Evolutionary conservation across 2,113 vertebrate species (phyloP).

Genomic region (Crotalus horridus): DNA sequence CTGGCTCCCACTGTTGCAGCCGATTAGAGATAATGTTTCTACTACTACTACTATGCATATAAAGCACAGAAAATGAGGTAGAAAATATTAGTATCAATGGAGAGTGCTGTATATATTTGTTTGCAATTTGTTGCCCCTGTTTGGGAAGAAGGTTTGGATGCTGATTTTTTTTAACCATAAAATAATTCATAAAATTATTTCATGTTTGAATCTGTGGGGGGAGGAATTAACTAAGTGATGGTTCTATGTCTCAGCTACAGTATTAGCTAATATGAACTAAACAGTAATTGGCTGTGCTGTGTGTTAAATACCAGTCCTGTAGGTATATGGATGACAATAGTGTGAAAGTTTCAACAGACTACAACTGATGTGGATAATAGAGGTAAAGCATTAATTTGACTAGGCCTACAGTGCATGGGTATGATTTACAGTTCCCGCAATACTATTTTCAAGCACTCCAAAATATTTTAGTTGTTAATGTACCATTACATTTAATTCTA

Average conservation of each 20-base stretch:
- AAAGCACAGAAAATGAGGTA: neutral
- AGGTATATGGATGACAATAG: neutral
- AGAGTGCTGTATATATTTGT: neutral
- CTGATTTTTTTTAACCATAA: neutral
- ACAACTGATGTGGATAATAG: neutral
- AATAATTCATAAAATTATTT: neutral
- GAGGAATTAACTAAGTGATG: neutral
- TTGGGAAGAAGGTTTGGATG: neutral
- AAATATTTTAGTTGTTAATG: neutral
- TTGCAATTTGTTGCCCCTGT: neutral
- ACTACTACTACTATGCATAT: neutral
- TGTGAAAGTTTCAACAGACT: neutral
- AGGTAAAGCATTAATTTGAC: neutral
- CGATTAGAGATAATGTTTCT: neutral
- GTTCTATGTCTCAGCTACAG: neutral
- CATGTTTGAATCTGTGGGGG: neutral
- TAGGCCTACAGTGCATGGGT: neutral
- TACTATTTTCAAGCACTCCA: constrained; percentile 2
- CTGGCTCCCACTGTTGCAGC: neutral
- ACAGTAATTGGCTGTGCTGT: neutral
- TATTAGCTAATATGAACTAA: neutral
- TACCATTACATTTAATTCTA: constrained; percentile 11
- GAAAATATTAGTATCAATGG: neutral
- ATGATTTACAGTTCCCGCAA: neutral
- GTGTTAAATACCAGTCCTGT: neutral